Conservation (phyloP, 2,113 vertebrate genomes). For the Naja naja region DNA sequence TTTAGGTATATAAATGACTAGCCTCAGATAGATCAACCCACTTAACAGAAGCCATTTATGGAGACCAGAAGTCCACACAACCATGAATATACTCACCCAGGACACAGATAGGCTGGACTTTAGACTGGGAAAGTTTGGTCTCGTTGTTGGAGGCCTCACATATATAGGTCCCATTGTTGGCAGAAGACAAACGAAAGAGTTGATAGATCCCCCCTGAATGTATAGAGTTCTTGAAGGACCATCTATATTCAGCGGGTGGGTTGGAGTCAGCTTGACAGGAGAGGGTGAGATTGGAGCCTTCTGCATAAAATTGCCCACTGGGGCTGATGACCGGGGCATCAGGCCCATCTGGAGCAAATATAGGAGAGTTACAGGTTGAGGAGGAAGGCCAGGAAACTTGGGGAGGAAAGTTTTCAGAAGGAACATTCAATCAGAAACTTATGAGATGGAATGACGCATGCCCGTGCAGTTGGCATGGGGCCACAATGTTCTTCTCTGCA, state of each 20-base stretch:
- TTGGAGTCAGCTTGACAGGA: conserved; percentile 5
- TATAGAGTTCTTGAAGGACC: neutral
- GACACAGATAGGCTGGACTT: neutral
- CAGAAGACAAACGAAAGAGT: neutral
- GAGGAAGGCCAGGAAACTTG: neutral
- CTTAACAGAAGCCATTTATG: neutral
- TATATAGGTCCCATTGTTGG: neutral
- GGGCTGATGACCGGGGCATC: neutral
- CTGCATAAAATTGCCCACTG: neutral
- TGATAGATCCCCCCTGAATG: too few species aligned
- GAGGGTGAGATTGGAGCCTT: conserved; percentile 9
- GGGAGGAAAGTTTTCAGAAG: neutral
- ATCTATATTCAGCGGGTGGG: neutral
- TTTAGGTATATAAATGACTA: neutral
- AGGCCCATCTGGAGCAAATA: conserved; percentile 33
- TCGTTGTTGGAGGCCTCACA: neutral
- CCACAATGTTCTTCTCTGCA: neutral
- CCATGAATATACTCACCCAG: conserved; percentile 4
- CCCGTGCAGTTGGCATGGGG: neutral
- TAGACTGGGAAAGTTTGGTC: neutral
- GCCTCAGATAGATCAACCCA: neutral
- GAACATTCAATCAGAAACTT: neutral
- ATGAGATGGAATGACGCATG: neutral
- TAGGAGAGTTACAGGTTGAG: neutral
- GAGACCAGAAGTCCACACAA: neutral